Percentiles rank a stretch among this genome's conserved stretches.
phyloP scores from a whole-genome alignment of 2,113 vertebrate genomes.

The Eurypyga helias region DNA sequence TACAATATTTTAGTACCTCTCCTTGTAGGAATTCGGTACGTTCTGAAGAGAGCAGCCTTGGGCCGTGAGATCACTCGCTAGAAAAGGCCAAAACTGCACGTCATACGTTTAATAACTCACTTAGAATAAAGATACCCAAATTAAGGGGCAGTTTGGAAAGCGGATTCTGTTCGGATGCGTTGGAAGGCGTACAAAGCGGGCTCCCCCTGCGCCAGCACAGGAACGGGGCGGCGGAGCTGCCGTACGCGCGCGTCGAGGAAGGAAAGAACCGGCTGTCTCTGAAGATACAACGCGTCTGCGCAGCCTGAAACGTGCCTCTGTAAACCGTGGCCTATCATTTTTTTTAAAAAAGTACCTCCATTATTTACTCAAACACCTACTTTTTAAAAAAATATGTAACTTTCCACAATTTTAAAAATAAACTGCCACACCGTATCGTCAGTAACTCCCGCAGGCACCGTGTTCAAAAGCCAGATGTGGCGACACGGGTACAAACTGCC shows the following conservation, averaged over 20 bases:
- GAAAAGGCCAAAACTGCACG: constrained; percentile 62
- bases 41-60: constrained; percentile 27
- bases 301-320: constrained; percentile 63
- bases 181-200: constrained; percentile 53
- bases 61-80: constrained; percentile 36
- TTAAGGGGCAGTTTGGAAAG: constrained; percentile 14
- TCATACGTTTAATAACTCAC: neutral
- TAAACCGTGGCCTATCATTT: constrained; percentile 74
- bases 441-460: constrained; percentile 58
- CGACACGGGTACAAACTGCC: constrained; percentile 71
- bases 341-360: constrained; percentile 75
- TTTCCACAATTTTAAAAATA: constrained; percentile 75
- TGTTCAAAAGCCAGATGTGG: constrained; percentile 71
- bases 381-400: constrained; percentile 78
- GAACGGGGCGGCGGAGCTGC: constrained; percentile 51
- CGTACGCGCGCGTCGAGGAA: constrained; percentile 47
- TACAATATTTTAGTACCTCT: constrained; percentile 21
- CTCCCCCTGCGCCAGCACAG: constrained; percentile 54
- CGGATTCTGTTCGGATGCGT: neutral
- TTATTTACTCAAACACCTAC: constrained; percentile 75
- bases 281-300: constrained; percentile 7
- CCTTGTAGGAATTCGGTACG: constrained; percentile 23
- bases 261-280: constrained; percentile 44
- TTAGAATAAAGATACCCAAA: neutral
- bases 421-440: constrained; percentile 74